Evolutionary conservation across 2,888 invertebrate species (phyloP).

Genomic region (Pilophorus perplexus): DNA sequence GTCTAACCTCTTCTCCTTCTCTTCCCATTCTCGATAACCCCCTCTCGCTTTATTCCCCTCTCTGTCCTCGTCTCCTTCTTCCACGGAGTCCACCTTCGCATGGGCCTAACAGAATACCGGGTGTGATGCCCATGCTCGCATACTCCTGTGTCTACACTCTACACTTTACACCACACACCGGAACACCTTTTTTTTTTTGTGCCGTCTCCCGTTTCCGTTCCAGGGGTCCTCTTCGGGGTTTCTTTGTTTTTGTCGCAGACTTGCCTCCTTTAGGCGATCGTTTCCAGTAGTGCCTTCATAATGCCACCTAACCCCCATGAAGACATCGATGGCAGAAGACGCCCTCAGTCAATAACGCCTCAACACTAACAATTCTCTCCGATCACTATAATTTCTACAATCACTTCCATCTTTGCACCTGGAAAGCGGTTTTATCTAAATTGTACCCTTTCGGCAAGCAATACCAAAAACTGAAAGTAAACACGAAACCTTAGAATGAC

Average conservation of each 20-base stretch:
- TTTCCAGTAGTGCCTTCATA: not conserved
- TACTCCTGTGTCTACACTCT: slow-evolving; percentile 32
- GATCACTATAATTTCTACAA: too few relatives aligned
- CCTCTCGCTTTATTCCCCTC: slow-evolving; percentile 4
- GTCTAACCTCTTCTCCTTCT: slow-evolving; percentile 16
- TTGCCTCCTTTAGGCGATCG: too few relatives aligned
- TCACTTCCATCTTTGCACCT: too few relatives aligned
- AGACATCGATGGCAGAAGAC: too few relatives aligned
- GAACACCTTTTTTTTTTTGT: slow-evolving; percentile 35
- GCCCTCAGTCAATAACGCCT: too few relatives aligned
- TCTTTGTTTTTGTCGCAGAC: slow-evolving; percentile 31
- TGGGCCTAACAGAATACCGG: too few relatives aligned
- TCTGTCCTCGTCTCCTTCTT: slow-evolving; percentile 2
- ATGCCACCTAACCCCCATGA: not conserved
- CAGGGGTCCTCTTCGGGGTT: not conserved
- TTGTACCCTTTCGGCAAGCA: too few relatives aligned
- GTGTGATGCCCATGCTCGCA: slow-evolving; percentile 28
- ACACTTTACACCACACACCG: slow-evolving; percentile 33
- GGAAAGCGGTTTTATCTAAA: too few relatives aligned
- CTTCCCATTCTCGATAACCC: not conserved
- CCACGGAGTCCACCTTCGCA: slow-evolving; percentile 23
- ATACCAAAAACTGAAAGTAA: too few relatives aligned
- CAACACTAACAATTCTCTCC: not conserved
- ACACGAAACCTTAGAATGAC: too few relatives aligned
- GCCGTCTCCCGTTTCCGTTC: slow-evolving; percentile 36